These are phyloP conservation scores for Thecocarcelia acutangulata DNA, from an alignment of 2,888 invertebrate genomes.

Conservation along the genomic window DNA sequence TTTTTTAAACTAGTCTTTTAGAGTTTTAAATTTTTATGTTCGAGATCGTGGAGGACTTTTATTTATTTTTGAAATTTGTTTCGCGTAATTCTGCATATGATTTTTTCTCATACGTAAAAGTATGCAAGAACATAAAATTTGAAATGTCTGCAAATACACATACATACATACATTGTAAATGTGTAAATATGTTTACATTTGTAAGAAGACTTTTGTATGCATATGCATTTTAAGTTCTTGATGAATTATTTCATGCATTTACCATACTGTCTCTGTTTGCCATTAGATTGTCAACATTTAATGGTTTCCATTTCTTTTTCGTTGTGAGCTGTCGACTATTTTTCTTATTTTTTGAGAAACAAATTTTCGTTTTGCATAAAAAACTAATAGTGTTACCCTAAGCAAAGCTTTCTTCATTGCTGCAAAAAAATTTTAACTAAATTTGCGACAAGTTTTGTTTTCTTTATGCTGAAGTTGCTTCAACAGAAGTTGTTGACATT, in stretches of 20 bases:
- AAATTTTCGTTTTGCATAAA: conserved; percentile 36
- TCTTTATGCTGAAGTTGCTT: conserved; percentile 49
- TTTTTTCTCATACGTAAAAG: no score
- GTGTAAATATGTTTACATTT: no score
- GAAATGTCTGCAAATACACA: no score
- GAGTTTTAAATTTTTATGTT: no score
- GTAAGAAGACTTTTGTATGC: no score
- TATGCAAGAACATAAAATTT: no score
- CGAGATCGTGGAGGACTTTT: no score
- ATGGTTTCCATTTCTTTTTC: conserved; percentile 40
- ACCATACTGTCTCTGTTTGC: conserved; percentile 52
- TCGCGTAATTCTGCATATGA: no score
- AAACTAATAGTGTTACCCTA: conserved; percentile 28
- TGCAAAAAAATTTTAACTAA: conserved; percentile 43
- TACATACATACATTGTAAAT: no score
- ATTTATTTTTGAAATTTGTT: no score
- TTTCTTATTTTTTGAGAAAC: conserved; percentile 22
- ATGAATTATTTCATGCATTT: conserved; percentile 62
- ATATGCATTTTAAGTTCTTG: conserved; percentile 14
- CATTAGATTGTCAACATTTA: conserved; percentile 59
- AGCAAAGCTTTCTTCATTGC: conserved; percentile 39
- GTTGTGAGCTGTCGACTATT: conserved; percentile 14
- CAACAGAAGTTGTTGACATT: conserved; percentile 64
- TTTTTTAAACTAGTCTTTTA: no score
- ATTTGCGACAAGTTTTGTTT: conserved; percentile 58